Evolutionary conservation across 2,797 vertebrate genomes (phyloP).

Genomic region (Syngnathus rostellatus): DNA sequence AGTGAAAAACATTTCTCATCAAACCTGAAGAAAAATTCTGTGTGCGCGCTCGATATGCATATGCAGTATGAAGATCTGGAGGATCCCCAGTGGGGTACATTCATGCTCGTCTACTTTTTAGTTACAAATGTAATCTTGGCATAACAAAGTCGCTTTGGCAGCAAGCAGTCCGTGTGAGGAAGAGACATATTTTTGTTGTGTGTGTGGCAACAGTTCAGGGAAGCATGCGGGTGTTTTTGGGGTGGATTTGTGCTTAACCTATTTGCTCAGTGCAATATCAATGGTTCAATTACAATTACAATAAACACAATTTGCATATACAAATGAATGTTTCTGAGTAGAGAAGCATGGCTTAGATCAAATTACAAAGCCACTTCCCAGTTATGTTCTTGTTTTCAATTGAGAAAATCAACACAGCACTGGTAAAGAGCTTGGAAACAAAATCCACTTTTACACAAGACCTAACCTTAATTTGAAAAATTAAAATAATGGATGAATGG

Average conservation of each 20-base stretch:
- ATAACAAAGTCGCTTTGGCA: neutral
- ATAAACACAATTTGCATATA: neutral
- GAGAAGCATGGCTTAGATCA: neutral
- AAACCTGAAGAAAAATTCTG: neutral
- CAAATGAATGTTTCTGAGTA: neutral
- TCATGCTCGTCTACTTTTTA: neutral
- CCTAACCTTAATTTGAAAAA: neutral
- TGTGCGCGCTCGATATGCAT: neutral
- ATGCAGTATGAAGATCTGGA: neutral
- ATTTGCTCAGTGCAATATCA: neutral
- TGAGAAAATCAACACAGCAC: neutral
- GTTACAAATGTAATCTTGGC: neutral
- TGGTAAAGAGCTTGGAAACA: neutral
- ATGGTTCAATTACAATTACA: neutral
- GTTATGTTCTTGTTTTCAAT: neutral
- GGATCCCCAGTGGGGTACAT: neutral
- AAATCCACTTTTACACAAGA: neutral
- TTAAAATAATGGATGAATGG: no score
- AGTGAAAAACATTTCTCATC: neutral
- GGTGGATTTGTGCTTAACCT: no score
- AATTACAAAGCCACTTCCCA: neutral
- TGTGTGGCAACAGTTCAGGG: constrained; percentile 64
- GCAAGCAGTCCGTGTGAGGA: neutral
- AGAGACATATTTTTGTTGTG: neutral
- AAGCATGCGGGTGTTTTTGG: constrained; percentile 36